A percentile compares a stretch with the other conserved stretches of the same genome.
phyloP scores from a whole-genome alignment of 2,888 invertebrate species.

The Capitulum mitella region DNA sequence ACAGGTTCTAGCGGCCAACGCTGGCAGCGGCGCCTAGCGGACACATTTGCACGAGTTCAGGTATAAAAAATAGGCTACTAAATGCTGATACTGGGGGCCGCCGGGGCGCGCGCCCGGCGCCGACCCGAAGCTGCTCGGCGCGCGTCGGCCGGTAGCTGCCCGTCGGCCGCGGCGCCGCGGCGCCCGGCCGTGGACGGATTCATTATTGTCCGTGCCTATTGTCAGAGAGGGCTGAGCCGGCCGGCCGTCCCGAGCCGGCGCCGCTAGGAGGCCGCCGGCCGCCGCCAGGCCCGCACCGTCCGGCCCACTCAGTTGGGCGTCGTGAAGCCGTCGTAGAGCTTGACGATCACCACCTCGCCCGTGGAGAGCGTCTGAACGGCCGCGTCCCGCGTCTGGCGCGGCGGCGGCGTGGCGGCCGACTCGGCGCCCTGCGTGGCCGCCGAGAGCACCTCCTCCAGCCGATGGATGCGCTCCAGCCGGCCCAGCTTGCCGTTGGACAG shows the following conservation, averaged over 20 bases:
- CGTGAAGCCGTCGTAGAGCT: constrained; percentile 48
- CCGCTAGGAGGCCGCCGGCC: neutral
- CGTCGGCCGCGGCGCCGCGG: neutral
- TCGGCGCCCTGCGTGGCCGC: constrained; percentile 54
- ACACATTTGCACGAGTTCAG: constrained; percentile 8
- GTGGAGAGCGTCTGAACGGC: constrained; percentile 77
- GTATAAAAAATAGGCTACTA: constrained; percentile 23
- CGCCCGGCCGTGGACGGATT: neutral
- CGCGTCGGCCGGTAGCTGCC: neutral
- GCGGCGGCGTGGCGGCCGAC: constrained; percentile 31
- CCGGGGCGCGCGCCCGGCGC: neutral
- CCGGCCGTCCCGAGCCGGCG: neutral
- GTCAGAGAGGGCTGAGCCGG: neutral
- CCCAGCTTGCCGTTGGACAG: constrained; percentile 74
- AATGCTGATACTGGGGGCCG: constrained; percentile 1
- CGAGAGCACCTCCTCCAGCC: constrained; percentile 74
- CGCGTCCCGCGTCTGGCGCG: constrained; percentile 46
- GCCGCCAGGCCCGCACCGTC: neutral
- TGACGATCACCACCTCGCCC: constrained; percentile 84
- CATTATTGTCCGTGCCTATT: neutral
- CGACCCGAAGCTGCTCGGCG: neutral
- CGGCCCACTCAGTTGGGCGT: neutral
- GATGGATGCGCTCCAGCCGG: constrained; percentile 74
- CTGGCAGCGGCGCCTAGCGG: neutral
- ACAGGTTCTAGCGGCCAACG: neutral